Evolutionary conservation across 53 echinoderm and acorn worm species (phyloP), one percentile per base, ranked within the genome.

Genomic region (Antedon mediterranea): DNA sequence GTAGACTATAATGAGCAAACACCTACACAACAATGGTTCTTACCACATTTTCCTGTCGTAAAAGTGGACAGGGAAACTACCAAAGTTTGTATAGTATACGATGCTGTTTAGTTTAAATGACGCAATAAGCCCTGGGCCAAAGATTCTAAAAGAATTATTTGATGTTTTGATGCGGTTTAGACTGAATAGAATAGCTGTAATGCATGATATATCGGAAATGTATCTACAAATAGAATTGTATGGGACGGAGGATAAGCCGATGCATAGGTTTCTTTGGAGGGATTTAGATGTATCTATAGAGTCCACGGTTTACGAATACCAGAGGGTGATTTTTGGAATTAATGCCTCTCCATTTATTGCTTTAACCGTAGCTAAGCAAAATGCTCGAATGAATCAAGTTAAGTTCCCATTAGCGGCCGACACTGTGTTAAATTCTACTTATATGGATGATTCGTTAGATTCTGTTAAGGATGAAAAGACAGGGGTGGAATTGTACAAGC

Each of bases 151-250:
- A 0, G 74, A 73, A 29, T 7, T 73, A 23, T 73, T 73, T 73
- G 74, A 73, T 29, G 74, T 73, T 15, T 29, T 73, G 23, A 6
- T 73, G 11, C 28, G 74, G 7, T 57, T 57, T 18, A 57, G 57
- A 57, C 2, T 18, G 11, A 8, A 23, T 1, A 13, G 15, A 57
- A 20, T 73, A 2, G 74, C 74, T 2, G 14, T 73, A 13, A 23
- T 73, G 31, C 73, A 31, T 31, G 74, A 73, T 30, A 73, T 73
- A 31, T 6, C 74, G 28, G 74, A 73, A 73, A 73, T 73, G 74
- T 73, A 73, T 32, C 20, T 73, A 2, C 7, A 29, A 30, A 32
- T 73, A 1, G 30, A 73, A 7, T 13, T 73, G 31, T 7, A 30
- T 0, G 6, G n/a, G n/a, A n/a, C 5, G 23, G 13, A 73, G 23